Evolutionary conservation across 2,113 vertebrate species (phyloP).

Genomic region (Excalfactoria chinensis): DNA sequence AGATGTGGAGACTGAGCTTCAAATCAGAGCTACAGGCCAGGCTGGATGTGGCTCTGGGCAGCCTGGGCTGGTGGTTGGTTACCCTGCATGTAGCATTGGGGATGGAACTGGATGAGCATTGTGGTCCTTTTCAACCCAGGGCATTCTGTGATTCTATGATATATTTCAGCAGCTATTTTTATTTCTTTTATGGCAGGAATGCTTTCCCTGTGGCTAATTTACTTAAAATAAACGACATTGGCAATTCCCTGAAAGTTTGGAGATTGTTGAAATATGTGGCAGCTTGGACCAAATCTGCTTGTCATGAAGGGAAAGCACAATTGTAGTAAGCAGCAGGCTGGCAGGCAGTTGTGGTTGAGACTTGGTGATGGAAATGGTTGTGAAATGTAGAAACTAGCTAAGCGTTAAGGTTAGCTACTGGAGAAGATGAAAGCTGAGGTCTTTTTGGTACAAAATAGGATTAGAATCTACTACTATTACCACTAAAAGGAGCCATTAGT

Average conservation of each 20-base stretch:
- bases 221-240: constrained; percentile 17
- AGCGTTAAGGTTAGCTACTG: not conserved
- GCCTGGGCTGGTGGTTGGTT: too few species aligned
- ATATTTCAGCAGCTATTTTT: constrained; percentile 13
- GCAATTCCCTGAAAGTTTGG: constrained; percentile 10
- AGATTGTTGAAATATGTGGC: not conserved
- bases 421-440: not conserved
- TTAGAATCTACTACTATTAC: not conserved
- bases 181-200: constrained; percentile 4
- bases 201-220: constrained; percentile 22
- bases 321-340: not conserved
- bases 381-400: not conserved
- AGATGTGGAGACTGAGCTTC: not conserved
- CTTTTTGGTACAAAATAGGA: not conserved
- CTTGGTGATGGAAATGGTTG: not conserved
- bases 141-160: too few species aligned
- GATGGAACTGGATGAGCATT: too few species aligned
- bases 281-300: constrained; percentile 38
- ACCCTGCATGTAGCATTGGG: too few species aligned
- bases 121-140: too few species aligned
- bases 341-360: not conserved
- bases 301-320: not conserved
- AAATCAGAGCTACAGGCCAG: not conserved
- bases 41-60: too few species aligned
- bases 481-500: not conserved